Conservation (phyloP, 2,797 vertebrate genomes). For the Sandelia bainsii region DNA sequence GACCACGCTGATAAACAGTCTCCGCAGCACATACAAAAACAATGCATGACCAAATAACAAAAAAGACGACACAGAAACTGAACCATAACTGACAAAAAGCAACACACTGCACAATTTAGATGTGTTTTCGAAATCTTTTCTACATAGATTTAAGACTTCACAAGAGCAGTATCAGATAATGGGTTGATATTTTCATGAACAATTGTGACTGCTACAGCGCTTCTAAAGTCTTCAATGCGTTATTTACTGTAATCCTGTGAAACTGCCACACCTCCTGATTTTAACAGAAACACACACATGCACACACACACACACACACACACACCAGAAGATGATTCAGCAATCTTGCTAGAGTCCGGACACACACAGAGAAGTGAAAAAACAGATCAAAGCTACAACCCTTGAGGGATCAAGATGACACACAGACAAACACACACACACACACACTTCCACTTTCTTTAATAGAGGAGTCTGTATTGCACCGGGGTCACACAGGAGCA, state of each 20-base stretch:
- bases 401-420: constrained; percentile 59
- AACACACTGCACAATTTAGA: neutral
- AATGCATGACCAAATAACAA: neutral
- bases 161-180: neutral
- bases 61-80: constrained; percentile 27
- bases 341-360: constrained; percentile 48
- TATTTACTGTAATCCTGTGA: constrained; percentile 11
- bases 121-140: neutral
- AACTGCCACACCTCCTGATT: constrained; percentile 23
- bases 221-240: constrained; percentile 21
- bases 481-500: constrained; percentile 64
- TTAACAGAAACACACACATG: constrained; percentile 8
- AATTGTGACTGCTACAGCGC: neutral
- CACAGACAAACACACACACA: constrained; percentile 23
- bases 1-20: neutral
- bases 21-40: neutral
- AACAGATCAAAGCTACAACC: constrained; percentile 67
- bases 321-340: constrained; percentile 56
- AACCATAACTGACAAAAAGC: neutral
- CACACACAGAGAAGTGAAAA: constrained; percentile 39
- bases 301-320: constrained; percentile 6
- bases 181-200: neutral
- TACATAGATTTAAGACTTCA: neutral
- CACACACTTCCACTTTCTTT: constrained; percentile 26
- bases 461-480: constrained; percentile 51